Conservation (phyloP, 2,113 vertebrate genomes). For the Megatriorchis doriae region DNA sequence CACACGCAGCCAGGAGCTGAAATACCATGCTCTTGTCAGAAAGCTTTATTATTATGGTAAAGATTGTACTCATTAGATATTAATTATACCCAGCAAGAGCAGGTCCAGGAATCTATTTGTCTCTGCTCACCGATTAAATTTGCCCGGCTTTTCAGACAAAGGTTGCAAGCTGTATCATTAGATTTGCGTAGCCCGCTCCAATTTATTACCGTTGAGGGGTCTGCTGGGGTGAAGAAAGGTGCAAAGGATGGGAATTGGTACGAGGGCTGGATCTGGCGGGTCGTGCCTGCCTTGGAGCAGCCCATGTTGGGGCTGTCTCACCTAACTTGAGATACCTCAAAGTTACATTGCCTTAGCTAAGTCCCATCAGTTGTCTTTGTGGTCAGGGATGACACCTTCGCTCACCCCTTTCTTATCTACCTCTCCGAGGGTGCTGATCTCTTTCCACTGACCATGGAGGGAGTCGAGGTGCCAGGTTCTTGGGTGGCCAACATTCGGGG, state of each 20-base stretch:
- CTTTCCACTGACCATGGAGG: not conserved
- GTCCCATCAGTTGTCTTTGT: not conserved
- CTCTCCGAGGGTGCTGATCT: not conserved
- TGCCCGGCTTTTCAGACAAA: not conserved
- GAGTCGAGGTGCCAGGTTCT: not conserved
- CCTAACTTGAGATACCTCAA: not conserved
- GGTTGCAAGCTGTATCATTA: not conserved
- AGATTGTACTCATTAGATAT: constrained; percentile 59
- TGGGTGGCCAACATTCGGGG: rapidly evolving
- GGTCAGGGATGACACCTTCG: not conserved
- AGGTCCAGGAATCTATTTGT: constrained; percentile 51
- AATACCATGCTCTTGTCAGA: constrained; percentile 37
- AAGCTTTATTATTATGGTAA: constrained; percentile 60
- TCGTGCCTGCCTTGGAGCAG: not conserved
- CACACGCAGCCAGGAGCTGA: constrained; percentile 11
- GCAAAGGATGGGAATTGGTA: not conserved
- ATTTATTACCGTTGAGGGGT: not conserved
- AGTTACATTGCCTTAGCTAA: not conserved
- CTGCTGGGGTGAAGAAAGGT: not conserved
- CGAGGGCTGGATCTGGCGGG: not conserved
- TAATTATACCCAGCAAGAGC: constrained; percentile 56
- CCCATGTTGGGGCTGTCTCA: not conserved
- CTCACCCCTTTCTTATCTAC: not conserved
- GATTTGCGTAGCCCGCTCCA: not conserved
- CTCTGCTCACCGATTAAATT: not conserved